Conservation (phyloP, 2,797 vertebrate genomes). For the Mionectes olivaceus region DNA sequence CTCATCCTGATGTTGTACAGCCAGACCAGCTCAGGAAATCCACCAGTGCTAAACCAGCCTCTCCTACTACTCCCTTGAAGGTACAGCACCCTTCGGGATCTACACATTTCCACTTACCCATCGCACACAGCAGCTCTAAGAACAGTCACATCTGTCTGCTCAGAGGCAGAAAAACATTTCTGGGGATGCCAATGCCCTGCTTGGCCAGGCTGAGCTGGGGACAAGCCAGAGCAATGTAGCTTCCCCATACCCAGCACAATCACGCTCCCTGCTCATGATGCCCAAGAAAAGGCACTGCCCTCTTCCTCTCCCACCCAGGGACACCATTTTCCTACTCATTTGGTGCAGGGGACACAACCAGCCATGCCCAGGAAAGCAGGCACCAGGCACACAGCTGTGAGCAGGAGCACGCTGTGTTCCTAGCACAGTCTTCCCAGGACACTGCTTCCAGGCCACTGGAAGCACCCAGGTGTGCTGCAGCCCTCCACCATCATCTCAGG, state of each 20-base stretch:
- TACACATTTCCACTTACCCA: background rate
- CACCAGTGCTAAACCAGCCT: background rate
- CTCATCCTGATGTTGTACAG: background rate
- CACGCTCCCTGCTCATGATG: fast-evolving
- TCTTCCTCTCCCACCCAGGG: background rate
- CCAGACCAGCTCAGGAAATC: background rate
- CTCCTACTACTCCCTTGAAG: background rate
- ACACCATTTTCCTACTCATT: background rate
- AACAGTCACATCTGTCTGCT: background rate
- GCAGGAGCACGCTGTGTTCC: background rate
- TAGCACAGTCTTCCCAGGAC: background rate
- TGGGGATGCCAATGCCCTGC: background rate
- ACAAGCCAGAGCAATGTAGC: background rate
- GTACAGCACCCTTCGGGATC: background rate
- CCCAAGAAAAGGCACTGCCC: background rate
- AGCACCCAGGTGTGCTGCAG: background rate
- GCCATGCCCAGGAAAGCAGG: background rate
- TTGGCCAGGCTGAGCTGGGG: background rate
- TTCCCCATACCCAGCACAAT: background rate
- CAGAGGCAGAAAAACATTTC: background rate
- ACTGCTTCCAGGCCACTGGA: background rate
- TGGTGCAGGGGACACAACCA: background rate
- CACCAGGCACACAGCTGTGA: background rate
- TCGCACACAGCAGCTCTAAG: background rate
- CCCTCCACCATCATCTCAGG: background rate